These are phyloP conservation scores for Valencia hispanica DNA, from an alignment of 2,797 vertebrate genomes.

Conservation along the genomic window DNA sequence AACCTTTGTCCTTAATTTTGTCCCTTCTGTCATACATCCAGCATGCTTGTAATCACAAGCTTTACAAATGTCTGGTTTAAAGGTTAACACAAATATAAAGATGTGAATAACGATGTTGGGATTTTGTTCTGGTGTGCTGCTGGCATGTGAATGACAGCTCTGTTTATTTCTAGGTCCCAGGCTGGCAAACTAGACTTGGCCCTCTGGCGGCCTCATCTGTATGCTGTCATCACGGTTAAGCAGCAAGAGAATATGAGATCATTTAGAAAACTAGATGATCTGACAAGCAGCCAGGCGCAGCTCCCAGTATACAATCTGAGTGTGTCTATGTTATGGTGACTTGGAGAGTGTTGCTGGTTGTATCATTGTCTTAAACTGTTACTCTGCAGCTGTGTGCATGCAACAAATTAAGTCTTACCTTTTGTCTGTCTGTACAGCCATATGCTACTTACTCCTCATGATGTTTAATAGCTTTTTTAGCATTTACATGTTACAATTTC, in stretches of 20 bases:
- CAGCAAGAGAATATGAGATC: constrained; percentile 39
- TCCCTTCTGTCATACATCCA: neutral
- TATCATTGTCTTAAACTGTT: constrained; percentile 6
- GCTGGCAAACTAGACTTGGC: constrained; percentile 31
- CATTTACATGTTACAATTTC: no score
- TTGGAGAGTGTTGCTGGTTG: constrained; percentile 6
- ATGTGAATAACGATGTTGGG: neutral
- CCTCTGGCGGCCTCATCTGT: constrained; percentile 18
- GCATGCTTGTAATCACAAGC: neutral
- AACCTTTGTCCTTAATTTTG: neutral
- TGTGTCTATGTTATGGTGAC: constrained; percentile 4
- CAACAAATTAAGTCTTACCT: constrained; percentile 17
- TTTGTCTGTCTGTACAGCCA: constrained; percentile 30
- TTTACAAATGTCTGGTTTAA: neutral
- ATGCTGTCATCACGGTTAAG: constrained; percentile 25
- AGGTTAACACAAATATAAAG: neutral
- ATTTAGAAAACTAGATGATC: constrained; percentile 38
- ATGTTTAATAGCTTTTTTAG: neutral
- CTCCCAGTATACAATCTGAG: constrained; percentile 9
- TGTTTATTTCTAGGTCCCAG: constrained; percentile 14
- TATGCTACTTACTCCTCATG: constrained; percentile 22
- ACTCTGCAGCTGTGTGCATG: constrained; percentile 1
- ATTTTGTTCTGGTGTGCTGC: constrained; percentile 6
- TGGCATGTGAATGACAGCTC: constrained; percentile 32
- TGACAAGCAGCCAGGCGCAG: constrained; percentile 33